Evolutionary conservation across 2,888 invertebrate species (phyloP), one percentile per base, ranked within the genome.

Genomic region (Maniola hyperantus): DNA sequence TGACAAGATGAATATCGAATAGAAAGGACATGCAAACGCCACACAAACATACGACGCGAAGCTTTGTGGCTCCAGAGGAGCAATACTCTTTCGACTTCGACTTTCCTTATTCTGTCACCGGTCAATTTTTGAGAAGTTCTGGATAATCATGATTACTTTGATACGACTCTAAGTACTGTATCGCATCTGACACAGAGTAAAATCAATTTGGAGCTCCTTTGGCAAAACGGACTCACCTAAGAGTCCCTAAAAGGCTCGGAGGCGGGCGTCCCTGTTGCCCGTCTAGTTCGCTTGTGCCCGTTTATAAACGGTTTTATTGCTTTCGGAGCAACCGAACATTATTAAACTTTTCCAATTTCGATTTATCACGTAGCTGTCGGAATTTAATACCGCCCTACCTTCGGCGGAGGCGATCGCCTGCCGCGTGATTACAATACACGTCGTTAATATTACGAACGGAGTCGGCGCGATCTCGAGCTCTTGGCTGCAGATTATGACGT

Each of bases 321-420:
- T 91, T 91, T 91, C 91, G 91, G 91, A 91, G 92, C 91, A 91
- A 91, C 91, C 91, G 92, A 92, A 92, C 92, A 92, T 92, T 92
- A 92, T 92, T 92, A 92, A 92, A 92, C 92, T 92, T 92, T 92
- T 92, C 92, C 92, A 92, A 92, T 92, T 92, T 92, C 92, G 92
- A 92, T 92, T 92, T 92, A 92, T 92, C 92, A 92, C 92, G 92
- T 92, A 92, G 92, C 91, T 92, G 92, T 92, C 92, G 92, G 92
- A 92, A 92, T 92, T 92, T 92, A 92, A 92, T 92, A 92, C 92
- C 92, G 89, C 91, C 91, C 91, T 90, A 92, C 91, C 92, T 92
- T 92, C 91, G 86, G 85, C 88, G 90, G 84, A 90, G 91, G 89
- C 91, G 91, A 91, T 91, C 90, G 91, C 91, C 90, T 85, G 89